phyloP scores from a whole-genome alignment of 2,888 invertebrate genomes.

The Petrolisthes manimaculis region DNA sequence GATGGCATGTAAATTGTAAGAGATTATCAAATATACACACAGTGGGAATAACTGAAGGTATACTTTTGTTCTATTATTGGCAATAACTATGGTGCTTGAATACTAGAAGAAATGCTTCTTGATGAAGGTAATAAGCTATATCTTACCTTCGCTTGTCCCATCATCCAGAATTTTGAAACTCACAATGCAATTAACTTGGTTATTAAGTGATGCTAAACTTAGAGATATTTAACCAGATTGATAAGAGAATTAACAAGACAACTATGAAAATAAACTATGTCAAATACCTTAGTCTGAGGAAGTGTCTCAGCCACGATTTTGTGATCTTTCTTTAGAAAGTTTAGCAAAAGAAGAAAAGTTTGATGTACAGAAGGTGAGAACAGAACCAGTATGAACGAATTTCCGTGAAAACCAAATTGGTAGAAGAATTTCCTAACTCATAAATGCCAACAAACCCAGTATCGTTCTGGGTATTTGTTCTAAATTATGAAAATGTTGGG shows the following conservation, averaged over 20 bases:
- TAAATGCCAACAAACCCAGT: background rate
- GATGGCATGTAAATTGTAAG: background rate
- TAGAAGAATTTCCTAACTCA: background rate
- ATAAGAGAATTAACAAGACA: background rate
- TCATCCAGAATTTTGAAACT: conserved; percentile 24
- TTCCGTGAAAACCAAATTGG: background rate
- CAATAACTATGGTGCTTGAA: background rate
- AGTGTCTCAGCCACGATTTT: background rate
- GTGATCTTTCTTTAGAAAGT: background rate
- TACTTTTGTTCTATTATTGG: background rate
- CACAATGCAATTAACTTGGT: background rate
- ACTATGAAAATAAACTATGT: background rate
- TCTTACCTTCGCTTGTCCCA: conserved; percentile 2
- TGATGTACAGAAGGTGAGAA: background rate
- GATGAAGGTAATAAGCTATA: conserved; percentile 22
- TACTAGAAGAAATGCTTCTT: conserved; percentile 26
- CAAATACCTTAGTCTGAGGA: too few species aligned
- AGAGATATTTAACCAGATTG: background rate
- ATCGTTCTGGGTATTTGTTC: too few species aligned
- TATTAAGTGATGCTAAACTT: conserved; percentile 6
- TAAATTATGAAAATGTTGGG: too few species aligned
- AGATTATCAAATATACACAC: background rate
- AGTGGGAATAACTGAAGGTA: background rate
- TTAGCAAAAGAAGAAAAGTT: background rate
- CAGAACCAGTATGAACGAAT: conserved; percentile 1